Evolutionary conservation across 2,888 invertebrate species (phyloP).

Genomic region (Agriopis marginaria): DNA sequence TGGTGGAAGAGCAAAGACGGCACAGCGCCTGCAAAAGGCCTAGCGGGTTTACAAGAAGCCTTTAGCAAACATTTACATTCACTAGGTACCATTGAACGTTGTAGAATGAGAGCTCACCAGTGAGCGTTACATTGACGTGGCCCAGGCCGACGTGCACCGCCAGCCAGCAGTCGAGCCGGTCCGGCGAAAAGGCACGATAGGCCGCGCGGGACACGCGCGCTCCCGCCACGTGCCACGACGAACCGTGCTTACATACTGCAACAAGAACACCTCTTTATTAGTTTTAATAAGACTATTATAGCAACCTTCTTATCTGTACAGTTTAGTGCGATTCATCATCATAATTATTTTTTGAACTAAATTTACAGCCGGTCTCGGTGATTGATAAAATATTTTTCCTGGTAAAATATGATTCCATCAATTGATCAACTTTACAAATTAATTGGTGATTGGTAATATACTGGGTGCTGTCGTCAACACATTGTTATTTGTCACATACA

Average conservation of each 20-base stretch:
- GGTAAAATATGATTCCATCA: no score
- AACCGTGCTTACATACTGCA: slow-evolving; percentile 95
- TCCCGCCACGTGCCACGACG: slow-evolving; percentile 97
- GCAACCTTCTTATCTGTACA: no score
- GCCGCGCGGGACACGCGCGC: slow-evolving; percentile 91
- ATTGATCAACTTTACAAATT: no score
- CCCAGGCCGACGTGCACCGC: slow-evolving; percentile 97
- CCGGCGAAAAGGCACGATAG: slow-evolving; percentile 96
- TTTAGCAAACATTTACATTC: slow-evolving; percentile 49
- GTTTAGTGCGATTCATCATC: no score
- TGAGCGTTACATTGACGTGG: slow-evolving; percentile 97
- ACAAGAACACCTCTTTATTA: slow-evolving; percentile 45
- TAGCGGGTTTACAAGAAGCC: slow-evolving; percentile 42
- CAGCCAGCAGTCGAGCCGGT: slow-evolving; percentile 94
- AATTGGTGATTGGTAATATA: no score
- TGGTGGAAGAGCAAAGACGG: background rate
- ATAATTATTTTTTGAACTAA: no score
- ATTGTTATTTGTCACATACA: no score
- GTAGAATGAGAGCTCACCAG: slow-evolving; percentile 87
- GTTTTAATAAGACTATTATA: background rate
- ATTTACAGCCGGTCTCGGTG: no score
- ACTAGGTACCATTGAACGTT: slow-evolving; percentile 50
- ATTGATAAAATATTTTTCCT: no score
- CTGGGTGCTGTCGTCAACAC: no score
- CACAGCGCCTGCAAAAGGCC: slow-evolving; percentile 31